Evolutionary conservation across 2,888 invertebrate genomes (phyloP), one percentile per base, ranked within the genome.

Genomic region (Graphium colonna): DNA sequence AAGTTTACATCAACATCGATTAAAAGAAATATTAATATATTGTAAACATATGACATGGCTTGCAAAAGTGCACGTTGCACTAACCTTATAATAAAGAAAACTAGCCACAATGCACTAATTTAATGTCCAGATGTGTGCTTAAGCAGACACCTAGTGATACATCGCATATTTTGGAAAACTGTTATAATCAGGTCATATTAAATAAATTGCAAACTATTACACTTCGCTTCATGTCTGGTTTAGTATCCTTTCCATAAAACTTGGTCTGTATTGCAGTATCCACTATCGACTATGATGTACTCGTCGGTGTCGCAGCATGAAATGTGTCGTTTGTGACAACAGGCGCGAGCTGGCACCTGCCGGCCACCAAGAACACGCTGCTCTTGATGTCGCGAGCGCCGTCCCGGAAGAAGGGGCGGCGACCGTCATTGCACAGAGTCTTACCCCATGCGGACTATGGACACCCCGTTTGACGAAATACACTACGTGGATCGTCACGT

Each of bases 281-380:
- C 89, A 18, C 86, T 90, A 51, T 74, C 89, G n/a, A 82, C 89
- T 53, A 89, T 89, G 89, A 90, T 90, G 83, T 93, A 93, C 73
- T 91, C 92, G 12, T 92, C 93, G 39, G 92, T 92, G 57, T 90
- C 92, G 38, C 92, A 92, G 69, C 93, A 93, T 64, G 93, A 93
- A 73, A 90, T 93, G 80, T 92, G 92, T 74, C 91, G 92, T n/a
- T 92, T 93, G 91, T 93, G 92, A 93, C 92, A 91, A 62, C 91
- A 91, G 67, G 89, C 90, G 46, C 82, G 90, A 60, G 82, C 84
- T 63, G 84, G 88, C 15, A 75, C 78, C 2, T 77, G 83, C 60
- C 78, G 83, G 12, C 73, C 76, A 17, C 74, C 79, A 40, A 78
- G 87, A 52, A 64, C 77, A 1, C 73, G 86, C 0, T 87, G 85